Evolutionary conservation across 2,113 vertebrate species (phyloP).

Genomic region (Lonchura striata): DNA sequence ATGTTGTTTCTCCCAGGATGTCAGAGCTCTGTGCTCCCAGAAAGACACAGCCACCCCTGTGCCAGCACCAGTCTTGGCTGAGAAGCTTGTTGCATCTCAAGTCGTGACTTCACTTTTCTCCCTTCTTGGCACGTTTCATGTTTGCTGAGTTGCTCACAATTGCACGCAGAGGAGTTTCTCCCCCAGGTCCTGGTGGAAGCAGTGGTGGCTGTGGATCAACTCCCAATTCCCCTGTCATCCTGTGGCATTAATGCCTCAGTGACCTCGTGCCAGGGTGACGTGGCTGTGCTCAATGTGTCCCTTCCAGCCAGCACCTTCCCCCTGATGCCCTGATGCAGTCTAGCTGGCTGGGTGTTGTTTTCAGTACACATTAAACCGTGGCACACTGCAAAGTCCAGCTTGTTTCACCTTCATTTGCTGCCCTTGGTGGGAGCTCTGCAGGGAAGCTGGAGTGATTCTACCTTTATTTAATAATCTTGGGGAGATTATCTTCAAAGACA

Average conservation of each 20-base stretch:
- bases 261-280: not conserved
- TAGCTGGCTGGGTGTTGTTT: conserved; percentile 16
- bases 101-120: not conserved
- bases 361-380: not conserved
- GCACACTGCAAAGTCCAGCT: not conserved
- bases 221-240: not conserved
- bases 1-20: fast-evolving
- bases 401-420: conserved; percentile 1
- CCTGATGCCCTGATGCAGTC: not conserved
- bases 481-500: not conserved
- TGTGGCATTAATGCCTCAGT: conserved; percentile 17
- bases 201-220: not conserved
- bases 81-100: not conserved
- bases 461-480: not conserved
- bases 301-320: conserved; percentile 22
- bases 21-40: not conserved
- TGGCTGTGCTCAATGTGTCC: conserved; percentile 50
- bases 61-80: not conserved
- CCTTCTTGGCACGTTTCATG: not conserved
- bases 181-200: not conserved
- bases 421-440: not conserved
- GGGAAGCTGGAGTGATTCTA: not conserved
- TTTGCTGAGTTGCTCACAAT: not conserved
- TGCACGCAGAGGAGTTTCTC: not conserved
- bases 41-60: not conserved